These are phyloP conservation scores for Rhinolophus ferrumequinum DNA, from an alignment of 2,113 vertebrate species.

Conservation along the genomic window DNA sequence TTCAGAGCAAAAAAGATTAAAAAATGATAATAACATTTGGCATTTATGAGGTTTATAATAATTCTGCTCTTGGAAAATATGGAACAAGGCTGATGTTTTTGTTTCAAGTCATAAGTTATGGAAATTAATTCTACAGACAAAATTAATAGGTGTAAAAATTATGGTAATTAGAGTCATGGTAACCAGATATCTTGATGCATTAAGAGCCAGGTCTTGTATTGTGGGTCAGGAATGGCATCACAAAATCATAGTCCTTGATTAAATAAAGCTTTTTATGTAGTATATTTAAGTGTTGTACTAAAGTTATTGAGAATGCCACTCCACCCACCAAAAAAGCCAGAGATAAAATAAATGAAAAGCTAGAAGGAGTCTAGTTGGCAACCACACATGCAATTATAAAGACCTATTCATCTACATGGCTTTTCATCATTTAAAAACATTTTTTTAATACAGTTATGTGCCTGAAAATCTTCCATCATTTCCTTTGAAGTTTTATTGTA, in stretches of 20 bases:
- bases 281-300: conserved; percentile 60
- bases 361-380: neutral
- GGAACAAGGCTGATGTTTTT: conserved; percentile 78
- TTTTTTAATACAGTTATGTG: neutral
- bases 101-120: conserved; percentile 83
- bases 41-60: conserved; percentile 79
- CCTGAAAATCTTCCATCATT: neutral
- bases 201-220: conserved; percentile 70
- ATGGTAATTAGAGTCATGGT: conserved; percentile 85
- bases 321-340: neutral
- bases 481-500: conserved; percentile 50
- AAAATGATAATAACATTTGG: conserved; percentile 59
- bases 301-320: conserved; percentile 56
- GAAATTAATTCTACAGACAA: conserved; percentile 83
- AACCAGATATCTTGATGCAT: conserved; percentile 80
- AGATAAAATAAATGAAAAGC: conserved; percentile 12
- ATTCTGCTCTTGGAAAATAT: conserved; percentile 76
- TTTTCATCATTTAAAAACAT: conserved; percentile 9
- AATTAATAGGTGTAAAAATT: conserved; percentile 87
- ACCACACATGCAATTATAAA: neutral
- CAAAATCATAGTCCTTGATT: conserved; percentile 54
- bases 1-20: conserved; percentile 55
- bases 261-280: conserved; percentile 63
- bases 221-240: conserved; percentile 70
- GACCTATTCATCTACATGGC: neutral